Base-by-base conservation (phyloP, 1,140 invertebrate genomes). In the Bombus vancouverensis region DNA sequence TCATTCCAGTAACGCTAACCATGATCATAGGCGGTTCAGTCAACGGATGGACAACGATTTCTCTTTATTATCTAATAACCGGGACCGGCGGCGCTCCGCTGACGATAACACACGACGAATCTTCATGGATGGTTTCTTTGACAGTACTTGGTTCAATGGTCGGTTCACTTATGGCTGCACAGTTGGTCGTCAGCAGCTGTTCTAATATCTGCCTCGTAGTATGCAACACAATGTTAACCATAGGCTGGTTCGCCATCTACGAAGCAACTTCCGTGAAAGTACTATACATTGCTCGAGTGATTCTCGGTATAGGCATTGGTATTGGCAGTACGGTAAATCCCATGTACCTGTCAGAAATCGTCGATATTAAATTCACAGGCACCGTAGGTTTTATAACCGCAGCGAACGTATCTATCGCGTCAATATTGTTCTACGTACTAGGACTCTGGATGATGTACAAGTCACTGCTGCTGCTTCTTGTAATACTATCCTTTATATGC, bases 261-360 rank as follows among this genome's bases (percentile, higher is more conserved):
- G 5, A 96, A 88, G 94, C 96, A 37, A 0, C 37, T 37, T 4
- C 3, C 3, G 37, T 83, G 95, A 5, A 0, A 39, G 0, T 39
- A 8, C 37, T 97, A 6, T 97, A 97, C 92, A 91, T 95, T 2
- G 95, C 96, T 0, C 94, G 96, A 15, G 92, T 96, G 10, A 95
- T 97, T 77, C 95, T 96, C 1, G 97, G 97, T 5, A 93, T 98
- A 5, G 96, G 97, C 1, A 96, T 98, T 72, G 97, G 97, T 3
- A 96, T 97, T 28, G 96, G 97, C 1, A 97, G 97, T 86, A 97
- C 97, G 3, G 95, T 96, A 1, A 96, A 97, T n/a, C 97, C 97
- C 0, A 97, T 97, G 95, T 97, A 97, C 92, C 94, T 97, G 34
- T 96, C 96, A 71, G 96, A 97, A 95, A 96, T 98, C 57, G 95